These are phyloP conservation scores for Palythoa caribaeorum DNA, from an alignment of 92 coral and sea anemone species.

Conservation along the genomic window DNA sequence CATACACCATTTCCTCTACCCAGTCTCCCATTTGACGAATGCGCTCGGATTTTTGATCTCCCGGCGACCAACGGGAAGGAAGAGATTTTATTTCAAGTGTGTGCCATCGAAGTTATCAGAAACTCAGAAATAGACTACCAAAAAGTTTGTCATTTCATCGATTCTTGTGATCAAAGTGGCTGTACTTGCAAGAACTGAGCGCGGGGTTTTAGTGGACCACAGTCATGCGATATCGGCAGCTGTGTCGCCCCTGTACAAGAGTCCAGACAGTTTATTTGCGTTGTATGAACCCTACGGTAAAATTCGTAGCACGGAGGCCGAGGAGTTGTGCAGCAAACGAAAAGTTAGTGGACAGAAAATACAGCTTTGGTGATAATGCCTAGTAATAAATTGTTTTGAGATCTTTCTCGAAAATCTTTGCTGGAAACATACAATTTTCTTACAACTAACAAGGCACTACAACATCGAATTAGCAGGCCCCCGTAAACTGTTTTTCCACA, in stretches of 20 bases:
- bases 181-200: slow-evolving; percentile 65
- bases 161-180: slow-evolving; percentile 65
- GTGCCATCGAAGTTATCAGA: neutral
- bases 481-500: too few species aligned
- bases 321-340: slow-evolving; percentile 12
- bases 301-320: neutral
- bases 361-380: too few species aligned
- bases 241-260: slow-evolving; percentile 58
- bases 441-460: too few species aligned
- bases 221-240: slow-evolving; percentile 70
- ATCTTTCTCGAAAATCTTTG: too few species aligned
- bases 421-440: too few species aligned
- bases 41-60: too few species aligned
- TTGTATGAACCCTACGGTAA: slow-evolving; percentile 75
- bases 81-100: too few species aligned
- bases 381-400: too few species aligned
- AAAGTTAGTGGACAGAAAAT: slow-evolving; percentile 18
- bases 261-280: slow-evolving; percentile 70
- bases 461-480: too few species aligned
- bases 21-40: too few species aligned
- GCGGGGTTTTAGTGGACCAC: slow-evolving; percentile 93
- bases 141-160: neutral
- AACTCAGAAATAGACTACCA: neutral
- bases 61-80: too few species aligned
- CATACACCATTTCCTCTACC: too few species aligned